Conservation (phyloP, 2,888 invertebrate species). For the Megaustenia siamemsis region DNA sequence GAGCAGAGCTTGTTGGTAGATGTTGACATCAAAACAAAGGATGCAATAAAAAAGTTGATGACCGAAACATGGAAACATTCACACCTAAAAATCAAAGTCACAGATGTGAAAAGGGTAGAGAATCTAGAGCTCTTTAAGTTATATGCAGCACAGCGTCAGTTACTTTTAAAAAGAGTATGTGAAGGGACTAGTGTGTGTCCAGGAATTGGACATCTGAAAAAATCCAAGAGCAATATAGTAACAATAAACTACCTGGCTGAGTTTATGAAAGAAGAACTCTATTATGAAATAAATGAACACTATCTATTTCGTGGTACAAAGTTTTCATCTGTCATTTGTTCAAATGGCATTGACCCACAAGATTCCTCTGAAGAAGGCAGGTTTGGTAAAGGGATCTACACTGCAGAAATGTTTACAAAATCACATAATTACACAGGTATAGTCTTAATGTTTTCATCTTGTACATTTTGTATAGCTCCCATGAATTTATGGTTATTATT, state of each 20-base stretch:
- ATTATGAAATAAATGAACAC: slow-evolving; percentile 64
- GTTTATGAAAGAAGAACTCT: slow-evolving; percentile 52
- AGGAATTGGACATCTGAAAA: slow-evolving; percentile 45
- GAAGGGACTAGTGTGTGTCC: slow-evolving; percentile 24
- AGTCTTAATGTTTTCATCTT: too few relatives aligned
- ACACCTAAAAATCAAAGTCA: slow-evolving; percentile 49
- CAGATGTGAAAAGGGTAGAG: slow-evolving; percentile 66
- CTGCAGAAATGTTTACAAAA: slow-evolving; percentile 69
- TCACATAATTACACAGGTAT: slow-evolving; percentile 70
- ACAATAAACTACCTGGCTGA: slow-evolving; percentile 17
- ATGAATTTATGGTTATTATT: too few relatives aligned
- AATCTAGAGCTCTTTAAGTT: slow-evolving; percentile 61
- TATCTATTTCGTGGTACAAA: slow-evolving; percentile 71
- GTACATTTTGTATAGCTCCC: too few relatives aligned
- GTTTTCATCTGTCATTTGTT: slow-evolving; percentile 58
- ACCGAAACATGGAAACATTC: slow-evolving; percentile 59
- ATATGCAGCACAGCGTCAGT: slow-evolving; percentile 59
- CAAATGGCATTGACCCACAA: slow-evolving; percentile 64
- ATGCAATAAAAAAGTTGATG: slow-evolving; percentile 60
- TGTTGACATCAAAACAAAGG: slow-evolving; percentile 56
- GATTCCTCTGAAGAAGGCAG: slow-evolving; percentile 59
- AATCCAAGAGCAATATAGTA: slow-evolving; percentile 37
- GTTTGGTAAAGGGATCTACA: slow-evolving; percentile 69
- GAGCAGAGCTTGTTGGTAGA: slow-evolving; percentile 31
- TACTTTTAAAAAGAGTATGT: slow-evolving; percentile 57